These are phyloP conservation scores for Machimus rusticus DNA, from an alignment of 2,888 invertebrate species.

Conservation along the genomic window DNA sequence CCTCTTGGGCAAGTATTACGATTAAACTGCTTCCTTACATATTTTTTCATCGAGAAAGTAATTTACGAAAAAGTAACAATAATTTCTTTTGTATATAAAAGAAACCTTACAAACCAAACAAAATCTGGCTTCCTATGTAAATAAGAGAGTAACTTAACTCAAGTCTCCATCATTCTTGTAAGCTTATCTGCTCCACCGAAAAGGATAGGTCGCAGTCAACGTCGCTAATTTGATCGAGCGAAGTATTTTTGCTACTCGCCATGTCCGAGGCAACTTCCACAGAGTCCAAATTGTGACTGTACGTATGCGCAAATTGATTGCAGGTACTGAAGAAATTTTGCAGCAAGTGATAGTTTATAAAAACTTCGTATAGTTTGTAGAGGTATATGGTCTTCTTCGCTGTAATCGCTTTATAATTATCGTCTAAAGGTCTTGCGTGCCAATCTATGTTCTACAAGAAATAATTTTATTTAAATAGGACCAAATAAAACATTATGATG, in stretches of 20 bases:
- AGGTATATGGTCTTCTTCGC: constrained; percentile 52
- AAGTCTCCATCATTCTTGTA: background rate
- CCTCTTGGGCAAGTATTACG: no score
- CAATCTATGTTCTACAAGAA: constrained; percentile 1
- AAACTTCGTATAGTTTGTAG: constrained; percentile 53
- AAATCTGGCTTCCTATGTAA: background rate
- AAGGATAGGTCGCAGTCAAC: constrained; percentile 34
- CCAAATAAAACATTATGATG: background rate
- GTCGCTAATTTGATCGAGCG: constrained; percentile 39
- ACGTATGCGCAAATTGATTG: constrained; percentile 50
- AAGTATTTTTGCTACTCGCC: constrained; percentile 41
- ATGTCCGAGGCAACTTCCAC: constrained; percentile 52
- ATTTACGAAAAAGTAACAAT: no score
- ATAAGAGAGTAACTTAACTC: background rate
- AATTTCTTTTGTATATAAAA: no score
- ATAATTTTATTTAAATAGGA: background rate
- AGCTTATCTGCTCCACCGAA: constrained; percentile 2
- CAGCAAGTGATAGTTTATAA: constrained; percentile 54
- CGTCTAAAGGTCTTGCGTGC: constrained; percentile 51
- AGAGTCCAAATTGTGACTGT: constrained; percentile 50
- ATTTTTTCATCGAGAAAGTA: no score
- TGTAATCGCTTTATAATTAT: constrained; percentile 44
- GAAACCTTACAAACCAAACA: background rate
- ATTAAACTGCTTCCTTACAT: no score
- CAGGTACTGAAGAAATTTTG: constrained; percentile 53